Conservation (phyloP, 1,140 invertebrate species). For the Penaeus chinensis region DNA sequence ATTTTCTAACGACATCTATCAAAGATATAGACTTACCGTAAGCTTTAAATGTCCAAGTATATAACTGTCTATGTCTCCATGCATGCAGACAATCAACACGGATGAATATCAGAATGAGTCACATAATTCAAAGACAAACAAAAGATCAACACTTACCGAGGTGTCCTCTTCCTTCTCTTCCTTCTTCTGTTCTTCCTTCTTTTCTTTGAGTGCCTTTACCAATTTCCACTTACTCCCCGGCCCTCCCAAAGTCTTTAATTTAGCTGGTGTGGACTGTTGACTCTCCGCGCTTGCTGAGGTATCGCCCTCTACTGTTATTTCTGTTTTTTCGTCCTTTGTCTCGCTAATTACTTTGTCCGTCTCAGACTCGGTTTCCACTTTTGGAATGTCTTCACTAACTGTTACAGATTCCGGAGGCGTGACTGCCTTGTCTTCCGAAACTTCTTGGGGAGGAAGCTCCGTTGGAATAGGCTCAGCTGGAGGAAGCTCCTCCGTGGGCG, state of each 20-base stretch:
- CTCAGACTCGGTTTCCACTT: not conserved
- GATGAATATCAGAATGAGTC: too few species aligned
- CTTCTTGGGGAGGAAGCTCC: too few species aligned
- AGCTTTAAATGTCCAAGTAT: too few species aligned
- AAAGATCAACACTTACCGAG: slow-evolving; percentile 41
- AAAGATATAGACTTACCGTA: too few species aligned
- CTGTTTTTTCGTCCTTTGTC: not conserved
- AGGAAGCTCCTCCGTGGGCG: not conserved
- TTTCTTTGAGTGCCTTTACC: slow-evolving; percentile 86
- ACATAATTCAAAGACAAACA: not conserved
- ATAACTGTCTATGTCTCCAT: not conserved
- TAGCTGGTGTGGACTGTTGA: slow-evolving; percentile 15
- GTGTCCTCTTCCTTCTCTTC: slow-evolving; percentile 59
- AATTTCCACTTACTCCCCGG: slow-evolving; percentile 85
- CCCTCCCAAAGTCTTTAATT: slow-evolving; percentile 40
- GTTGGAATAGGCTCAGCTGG: not conserved
- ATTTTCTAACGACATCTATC: too few species aligned
- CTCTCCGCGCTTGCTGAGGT: not conserved
- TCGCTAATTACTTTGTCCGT: not conserved
- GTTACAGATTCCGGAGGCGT: not conserved
- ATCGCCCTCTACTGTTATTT: slow-evolving; percentile 42
- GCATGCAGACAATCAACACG: not conserved
- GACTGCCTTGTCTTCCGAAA: not conserved
- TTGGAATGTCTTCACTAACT: not conserved
- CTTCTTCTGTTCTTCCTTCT: slow-evolving; percentile 82